These are phyloP conservation scores for Cabera pusaria DNA, from an alignment of 2,888 invertebrate genomes.

Conservation along the genomic window DNA sequence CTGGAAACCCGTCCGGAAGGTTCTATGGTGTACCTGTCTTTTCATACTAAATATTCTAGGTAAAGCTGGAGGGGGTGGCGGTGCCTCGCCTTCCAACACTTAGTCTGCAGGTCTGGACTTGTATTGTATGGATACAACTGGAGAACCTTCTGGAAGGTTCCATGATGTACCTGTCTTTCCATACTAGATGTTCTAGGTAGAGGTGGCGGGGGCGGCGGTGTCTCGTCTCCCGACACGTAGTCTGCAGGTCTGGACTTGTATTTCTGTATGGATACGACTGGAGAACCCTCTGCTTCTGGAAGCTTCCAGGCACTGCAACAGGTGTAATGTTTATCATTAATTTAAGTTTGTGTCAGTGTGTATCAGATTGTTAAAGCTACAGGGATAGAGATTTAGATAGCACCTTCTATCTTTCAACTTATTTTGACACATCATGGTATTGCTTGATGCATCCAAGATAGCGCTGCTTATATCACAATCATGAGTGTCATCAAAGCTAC, in stretches of 20 bases:
- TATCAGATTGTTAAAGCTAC: no score
- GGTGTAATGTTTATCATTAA: no score
- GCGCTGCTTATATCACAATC: no score
- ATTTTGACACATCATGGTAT: no score
- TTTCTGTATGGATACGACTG: slow-evolving; percentile 46
- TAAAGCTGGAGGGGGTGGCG: slow-evolving; percentile 69
- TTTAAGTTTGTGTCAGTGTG: no score
- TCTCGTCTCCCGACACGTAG: slow-evolving; percentile 68
- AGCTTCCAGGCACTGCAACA: slow-evolving; percentile 59
- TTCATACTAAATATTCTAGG: no score
- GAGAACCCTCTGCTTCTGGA: slow-evolving; percentile 50
- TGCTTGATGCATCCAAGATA: no score
- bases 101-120: slow-evolving; percentile 58
- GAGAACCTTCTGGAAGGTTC: slow-evolving; percentile 32
- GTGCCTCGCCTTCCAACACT: slow-evolving; percentile 66
- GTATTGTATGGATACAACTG: slow-evolving; percentile 53
- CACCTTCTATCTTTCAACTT: no score
- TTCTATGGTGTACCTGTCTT: no score
- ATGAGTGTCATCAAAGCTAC: no score
- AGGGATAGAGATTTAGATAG: no score
- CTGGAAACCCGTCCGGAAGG: no score
- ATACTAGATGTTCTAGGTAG: slow-evolving; percentile 53
- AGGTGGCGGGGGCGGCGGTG: slow-evolving; percentile 67
- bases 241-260: slow-evolving; percentile 62
- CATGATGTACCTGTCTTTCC: slow-evolving; percentile 45